Percentiles rank a stretch among this genome's conserved stretches.
Evolutionary conservation across 1,140 invertebrate genomes (phyloP).

Genomic region (Drosophila erecta): DNA sequence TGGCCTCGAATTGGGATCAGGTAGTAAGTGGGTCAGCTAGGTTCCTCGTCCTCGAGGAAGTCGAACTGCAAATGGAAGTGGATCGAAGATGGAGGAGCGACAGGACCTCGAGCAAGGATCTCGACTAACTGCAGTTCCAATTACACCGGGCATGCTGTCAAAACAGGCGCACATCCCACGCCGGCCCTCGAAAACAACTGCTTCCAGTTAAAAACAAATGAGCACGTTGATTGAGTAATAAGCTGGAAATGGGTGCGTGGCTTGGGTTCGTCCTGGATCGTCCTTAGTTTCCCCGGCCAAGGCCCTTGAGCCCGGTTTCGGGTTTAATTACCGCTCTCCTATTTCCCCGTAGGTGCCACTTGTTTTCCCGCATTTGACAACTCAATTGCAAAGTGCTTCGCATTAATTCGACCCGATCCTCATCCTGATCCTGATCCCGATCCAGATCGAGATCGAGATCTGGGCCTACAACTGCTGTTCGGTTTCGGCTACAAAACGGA

Average conservation of each 20-base stretch:
- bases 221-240: conserved; percentile 77
- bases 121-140: conserved; percentile 52
- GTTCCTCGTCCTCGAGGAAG: conserved; percentile 21
- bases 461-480: conserved; percentile 69
- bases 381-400: conserved; percentile 72
- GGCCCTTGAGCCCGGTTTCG: background rate
- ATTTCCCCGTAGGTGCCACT: conserved; percentile 52
- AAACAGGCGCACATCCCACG: conserved; percentile 55
- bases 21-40: conserved; percentile 44
- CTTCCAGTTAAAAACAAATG: conserved; percentile 71
- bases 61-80: conserved; percentile 31
- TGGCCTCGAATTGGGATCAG: conserved; percentile 26
- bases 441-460: conserved; percentile 20
- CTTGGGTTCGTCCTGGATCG: background rate
- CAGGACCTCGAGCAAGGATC: background rate
- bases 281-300: no score
- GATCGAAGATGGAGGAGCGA: conserved; percentile 3
- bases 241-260: conserved; percentile 29
- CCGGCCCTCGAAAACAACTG: conserved; percentile 13
- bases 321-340: conserved; percentile 23
- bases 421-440: conserved; percentile 4
- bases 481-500: conserved; percentile 21
- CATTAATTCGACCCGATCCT: conserved; percentile 46
- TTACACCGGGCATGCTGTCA: conserved; percentile 71
- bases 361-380: conserved; percentile 60